Evolutionary conservation across 2,888 invertebrate genomes (phyloP).

Genomic region (Drosophila quinaria): DNA sequence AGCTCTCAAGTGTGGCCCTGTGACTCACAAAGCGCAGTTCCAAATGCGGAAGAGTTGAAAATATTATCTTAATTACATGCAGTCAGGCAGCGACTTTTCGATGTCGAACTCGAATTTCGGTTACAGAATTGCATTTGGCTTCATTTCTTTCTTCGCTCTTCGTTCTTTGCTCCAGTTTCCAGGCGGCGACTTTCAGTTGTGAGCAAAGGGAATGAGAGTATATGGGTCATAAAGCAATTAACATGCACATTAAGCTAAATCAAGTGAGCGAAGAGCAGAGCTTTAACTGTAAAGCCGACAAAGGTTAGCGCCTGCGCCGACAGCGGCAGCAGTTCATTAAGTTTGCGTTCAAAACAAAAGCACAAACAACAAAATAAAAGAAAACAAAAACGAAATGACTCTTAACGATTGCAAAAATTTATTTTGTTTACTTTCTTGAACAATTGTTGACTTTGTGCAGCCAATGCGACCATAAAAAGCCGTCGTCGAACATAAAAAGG

Average conservation of each 20-base stretch:
- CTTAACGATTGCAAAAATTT: constrained; percentile 66
- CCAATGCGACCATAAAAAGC: constrained; percentile 61
- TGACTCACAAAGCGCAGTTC: constrained; percentile 66
- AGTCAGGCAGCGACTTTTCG: constrained; percentile 32
- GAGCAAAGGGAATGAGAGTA: constrained; percentile 13
- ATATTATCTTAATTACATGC: constrained; percentile 71
- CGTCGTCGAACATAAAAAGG: constrained; percentile 49
- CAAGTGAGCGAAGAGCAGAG: constrained; percentile 55
- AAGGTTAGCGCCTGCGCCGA: constrained; percentile 50
- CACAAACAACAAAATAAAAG: constrained; percentile 16
- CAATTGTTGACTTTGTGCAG: constrained; percentile 66
- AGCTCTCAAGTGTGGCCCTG: constrained; percentile 60
- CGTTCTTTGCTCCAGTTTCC: constrained; percentile 64
- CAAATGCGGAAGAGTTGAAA: constrained; percentile 54
- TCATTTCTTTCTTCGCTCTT: constrained; percentile 42
- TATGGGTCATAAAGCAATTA: constrained; percentile 76
- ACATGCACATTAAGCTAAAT: constrained; percentile 62
- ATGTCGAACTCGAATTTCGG: constrained; percentile 26
- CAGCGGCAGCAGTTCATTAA: constrained; percentile 26
- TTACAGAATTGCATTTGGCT: constrained; percentile 28
- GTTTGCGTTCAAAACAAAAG: constrained; percentile 27
- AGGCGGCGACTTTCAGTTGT: constrained; percentile 35
- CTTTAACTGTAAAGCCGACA: constrained; percentile 72
- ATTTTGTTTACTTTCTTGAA: constrained; percentile 46
- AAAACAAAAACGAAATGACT: constrained; percentile 7